Evolutionary conservation across 1,140 invertebrate species (phyloP).

Genomic region (Antheraea pernyi): DNA sequence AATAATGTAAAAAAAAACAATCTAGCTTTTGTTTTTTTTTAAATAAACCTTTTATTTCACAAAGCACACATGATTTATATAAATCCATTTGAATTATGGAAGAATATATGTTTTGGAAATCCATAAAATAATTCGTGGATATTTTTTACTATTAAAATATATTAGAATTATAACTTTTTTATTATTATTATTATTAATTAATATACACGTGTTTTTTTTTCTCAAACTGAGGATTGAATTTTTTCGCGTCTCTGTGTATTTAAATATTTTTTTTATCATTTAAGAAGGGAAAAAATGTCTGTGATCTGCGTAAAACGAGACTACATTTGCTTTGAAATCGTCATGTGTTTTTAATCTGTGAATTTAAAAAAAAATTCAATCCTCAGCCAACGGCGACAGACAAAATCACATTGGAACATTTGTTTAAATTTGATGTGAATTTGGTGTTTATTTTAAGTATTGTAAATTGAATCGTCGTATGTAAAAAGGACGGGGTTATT

Average conservation of each 20-base stretch:
- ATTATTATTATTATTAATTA: slow-evolving; percentile 16
- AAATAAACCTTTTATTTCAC: slow-evolving; percentile 26
- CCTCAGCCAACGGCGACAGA: slow-evolving; percentile 30
- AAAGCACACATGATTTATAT: slow-evolving; percentile 26
- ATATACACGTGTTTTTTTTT: neutral
- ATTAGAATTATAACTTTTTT: slow-evolving; percentile 18
- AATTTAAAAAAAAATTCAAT: slow-evolving; percentile 47
- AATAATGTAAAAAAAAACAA: slow-evolving; percentile 27
- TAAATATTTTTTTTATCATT: neutral
- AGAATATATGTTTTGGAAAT: slow-evolving; percentile 59
- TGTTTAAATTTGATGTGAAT: slow-evolving; percentile 60
- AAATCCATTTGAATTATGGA: slow-evolving; percentile 61
- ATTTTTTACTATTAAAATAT: neutral
- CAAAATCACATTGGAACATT: slow-evolving; percentile 58
- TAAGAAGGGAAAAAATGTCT: slow-evolving; percentile 26
- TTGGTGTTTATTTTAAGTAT: slow-evolving; percentile 19
- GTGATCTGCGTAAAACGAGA: slow-evolving; percentile 36
- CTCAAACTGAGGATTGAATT: slow-evolving; percentile 45
- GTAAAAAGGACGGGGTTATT: neutral
- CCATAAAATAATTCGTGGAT: slow-evolving; percentile 57
- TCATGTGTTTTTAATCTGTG: slow-evolving; percentile 25
- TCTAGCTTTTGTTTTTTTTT: slow-evolving; percentile 33
- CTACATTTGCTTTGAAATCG: slow-evolving; percentile 22
- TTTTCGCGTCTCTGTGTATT: slow-evolving; percentile 36
- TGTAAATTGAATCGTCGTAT: neutral